Evolutionary conservation across 2,888 invertebrate genomes (phyloP), one percentile per base, ranked within the genome.

Genomic region (Gortyna flavago): DNA sequence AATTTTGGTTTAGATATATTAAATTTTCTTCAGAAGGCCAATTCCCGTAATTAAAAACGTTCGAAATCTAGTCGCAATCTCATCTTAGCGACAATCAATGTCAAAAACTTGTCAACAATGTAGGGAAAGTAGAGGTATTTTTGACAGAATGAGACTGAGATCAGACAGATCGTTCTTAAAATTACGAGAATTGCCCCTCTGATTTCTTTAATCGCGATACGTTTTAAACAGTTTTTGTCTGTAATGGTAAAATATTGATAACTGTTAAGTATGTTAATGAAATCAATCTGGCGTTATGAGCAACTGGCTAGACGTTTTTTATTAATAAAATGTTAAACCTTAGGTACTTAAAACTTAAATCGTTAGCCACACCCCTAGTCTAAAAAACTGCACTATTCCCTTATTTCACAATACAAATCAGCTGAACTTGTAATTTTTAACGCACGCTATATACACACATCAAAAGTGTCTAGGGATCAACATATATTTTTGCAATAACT

Each of bases 1-100:
- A 66, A 77, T 59, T 61, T 69, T 25, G 32, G 25, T 75, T 80
- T 51, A 11, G 11, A 41, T 41, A 32, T 29, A 74, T 44, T 57
- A 62, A 61, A 61, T 21, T 21, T 38, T 25, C 21, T 9, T 29
- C 8, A 38, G 25, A 21, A 13, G 18, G 25, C 3, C 54, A 25
- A 9, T 9, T 54, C 21, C 8, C 2, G 25, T 54, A 25, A 54
- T 54, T n/a, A n/a, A n/a, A n/a, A n/a, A n/a, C n/a, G n/a, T n/a
- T n/a, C n/a, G n/a, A n/a, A n/a, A n/a, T n/a, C n/a, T n/a, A n/a
- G n/a, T n/a, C n/a, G n/a, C n/a, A n/a, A n/a, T n/a, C n/a, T n/a
- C n/a, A n/a, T n/a, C n/a, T n/a, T n/a, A n/a, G n/a, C n/a, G n/a
- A n/a, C n/a, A n/a, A n/a, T n/a, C n/a, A n/a, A n/a, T n/a, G n/a